Percentiles rank a stretch among this genome's conserved stretches.
Conservation (phyloP, 2,888 invertebrate genomes). For the Buathra laborator region DNA sequence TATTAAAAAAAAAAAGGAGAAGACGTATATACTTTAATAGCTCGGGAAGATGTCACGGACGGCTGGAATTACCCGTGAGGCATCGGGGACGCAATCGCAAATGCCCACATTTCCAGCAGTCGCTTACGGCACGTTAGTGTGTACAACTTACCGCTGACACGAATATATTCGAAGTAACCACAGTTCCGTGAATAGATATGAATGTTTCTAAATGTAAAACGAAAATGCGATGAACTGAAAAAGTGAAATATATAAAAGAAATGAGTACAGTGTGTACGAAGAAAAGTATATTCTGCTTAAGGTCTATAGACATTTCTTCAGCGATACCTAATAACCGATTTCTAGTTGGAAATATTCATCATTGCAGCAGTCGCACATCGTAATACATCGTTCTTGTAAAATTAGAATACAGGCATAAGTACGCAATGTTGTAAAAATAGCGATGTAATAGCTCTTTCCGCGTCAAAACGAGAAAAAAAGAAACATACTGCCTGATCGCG, state of each 20-base stretch:
- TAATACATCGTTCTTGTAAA: slow-evolving; percentile 47
- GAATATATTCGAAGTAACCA: neutral
- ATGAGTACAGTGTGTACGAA: slow-evolving; percentile 10
- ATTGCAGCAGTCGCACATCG: slow-evolving; percentile 18
- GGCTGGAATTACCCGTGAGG: slow-evolving; percentile 35
- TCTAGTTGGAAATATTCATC: slow-evolving; percentile 49
- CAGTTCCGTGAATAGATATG: neutral
- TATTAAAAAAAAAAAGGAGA: neutral
- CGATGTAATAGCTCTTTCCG: slow-evolving; percentile 43
- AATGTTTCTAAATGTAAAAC: neutral
- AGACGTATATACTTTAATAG: slow-evolving; percentile 17
- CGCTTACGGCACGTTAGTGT: neutral
- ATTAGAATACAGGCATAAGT: slow-evolving; percentile 53
- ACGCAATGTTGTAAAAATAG: slow-evolving; percentile 53
- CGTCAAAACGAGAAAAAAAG: slow-evolving; percentile 17
- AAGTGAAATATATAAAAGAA: neutral
- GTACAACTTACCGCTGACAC: neutral
- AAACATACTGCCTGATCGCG: neutral
- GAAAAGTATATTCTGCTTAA: slow-evolving; percentile 43
- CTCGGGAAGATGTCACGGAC: slow-evolving; percentile 25
- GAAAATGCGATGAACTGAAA: neutral
- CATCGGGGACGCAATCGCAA: slow-evolving; percentile 20
- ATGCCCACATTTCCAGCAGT: slow-evolving; percentile 23
- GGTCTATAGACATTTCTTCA: slow-evolving; percentile 33
- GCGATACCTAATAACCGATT: slow-evolving; percentile 7